A percentile compares a stretch with the other conserved stretches of the same genome.
These are phyloP conservation scores for Arrhamphus sclerolepis DNA, from an alignment of 2,797 vertebrate species.

Conservation along the genomic window DNA sequence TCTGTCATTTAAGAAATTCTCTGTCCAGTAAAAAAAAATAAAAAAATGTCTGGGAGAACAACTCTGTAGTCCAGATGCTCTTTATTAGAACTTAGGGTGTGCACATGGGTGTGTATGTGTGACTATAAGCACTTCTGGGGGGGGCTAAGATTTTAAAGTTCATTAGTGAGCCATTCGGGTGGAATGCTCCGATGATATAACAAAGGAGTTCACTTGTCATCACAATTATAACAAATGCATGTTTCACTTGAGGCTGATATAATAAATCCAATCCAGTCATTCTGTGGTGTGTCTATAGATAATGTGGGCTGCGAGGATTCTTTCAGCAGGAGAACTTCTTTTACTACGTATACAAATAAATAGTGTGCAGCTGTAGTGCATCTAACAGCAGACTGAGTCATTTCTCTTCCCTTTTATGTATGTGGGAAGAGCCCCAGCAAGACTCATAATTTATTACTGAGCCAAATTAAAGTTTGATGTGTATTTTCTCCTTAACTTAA, in stretches of 20 bases:
- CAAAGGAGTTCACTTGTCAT: slow-evolving; percentile 58
- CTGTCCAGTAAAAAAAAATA: slow-evolving; percentile 24
- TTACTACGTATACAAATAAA: slow-evolving; percentile 10
- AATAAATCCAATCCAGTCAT: slow-evolving; percentile 54
- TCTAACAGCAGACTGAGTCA: slow-evolving; percentile 14
- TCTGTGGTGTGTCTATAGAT: slow-evolving; percentile 33
- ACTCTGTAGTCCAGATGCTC: slow-evolving; percentile 50
- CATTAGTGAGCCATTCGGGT: slow-evolving; percentile 59
- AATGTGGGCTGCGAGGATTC: slow-evolving; percentile 20
- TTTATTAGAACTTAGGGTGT: slow-evolving; percentile 64
- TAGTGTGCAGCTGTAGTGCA: background rate
- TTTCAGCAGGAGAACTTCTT: slow-evolving; percentile 14
- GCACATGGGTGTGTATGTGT: slow-evolving; percentile 21
- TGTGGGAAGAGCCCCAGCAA: slow-evolving; percentile 10
- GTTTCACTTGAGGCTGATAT: slow-evolving; percentile 55
- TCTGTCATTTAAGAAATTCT: slow-evolving; percentile 33
- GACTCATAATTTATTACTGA: slow-evolving; percentile 17
- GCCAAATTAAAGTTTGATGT: slow-evolving; percentile 12
- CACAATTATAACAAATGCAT: slow-evolving; percentile 59
- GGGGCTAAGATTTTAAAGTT: slow-evolving; percentile 54
- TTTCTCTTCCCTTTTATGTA: slow-evolving; percentile 13
- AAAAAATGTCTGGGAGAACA: slow-evolving; percentile 51
- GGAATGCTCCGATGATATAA: slow-evolving; percentile 61
- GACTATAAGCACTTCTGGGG: background rate
- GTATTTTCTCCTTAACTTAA: slow-evolving; percentile 14